phyloP scores from a whole-genome alignment of 1,140 invertebrate genomes.

The Episyrphus balteatus region DNA sequence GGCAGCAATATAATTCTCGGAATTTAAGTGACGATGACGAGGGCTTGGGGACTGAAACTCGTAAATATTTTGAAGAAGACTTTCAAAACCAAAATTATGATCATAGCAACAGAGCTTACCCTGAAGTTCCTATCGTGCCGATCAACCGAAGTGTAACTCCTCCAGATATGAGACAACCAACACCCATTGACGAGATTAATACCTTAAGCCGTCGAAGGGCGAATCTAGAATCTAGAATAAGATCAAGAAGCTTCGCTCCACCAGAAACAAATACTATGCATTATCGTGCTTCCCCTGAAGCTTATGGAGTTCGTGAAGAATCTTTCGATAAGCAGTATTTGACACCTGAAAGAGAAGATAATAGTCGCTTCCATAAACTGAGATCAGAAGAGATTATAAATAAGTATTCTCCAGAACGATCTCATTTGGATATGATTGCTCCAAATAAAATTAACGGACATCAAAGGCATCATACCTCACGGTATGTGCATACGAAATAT shows the following conservation, averaged over 20 bases:
- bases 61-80: constrained; percentile 33
- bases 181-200: constrained; percentile 44
- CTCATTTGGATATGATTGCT: constrained; percentile 15
- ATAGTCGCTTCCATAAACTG: constrained; percentile 17
- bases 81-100: constrained; percentile 26
- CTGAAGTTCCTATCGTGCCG: constrained; percentile 32
- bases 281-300: constrained; percentile 5
- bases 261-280: constrained; percentile 15
- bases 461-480: constrained; percentile 20
- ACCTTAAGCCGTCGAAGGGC: constrained; percentile 56
- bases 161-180: constrained; percentile 21
- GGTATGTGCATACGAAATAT: constrained; percentile 32
- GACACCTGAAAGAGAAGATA: constrained; percentile 10
- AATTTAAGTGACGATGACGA: constrained; percentile 56
- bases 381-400: constrained; percentile 12
- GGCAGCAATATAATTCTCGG: constrained; percentile 32
- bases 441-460: constrained; percentile 1
- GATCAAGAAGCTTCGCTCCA: constrained; percentile 30
- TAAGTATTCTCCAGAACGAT: constrained; percentile 16
- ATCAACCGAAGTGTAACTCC: constrained; percentile 30
- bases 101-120: constrained; percentile 13
- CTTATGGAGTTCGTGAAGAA: constrained; percentile 3
- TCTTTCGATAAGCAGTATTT: constrained; percentile 7
- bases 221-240: constrained; percentile 55
- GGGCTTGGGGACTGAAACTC: constrained; percentile 55